Conservation (phyloP, 2,113 vertebrate species). For the Percopsis transmontana region DNA sequence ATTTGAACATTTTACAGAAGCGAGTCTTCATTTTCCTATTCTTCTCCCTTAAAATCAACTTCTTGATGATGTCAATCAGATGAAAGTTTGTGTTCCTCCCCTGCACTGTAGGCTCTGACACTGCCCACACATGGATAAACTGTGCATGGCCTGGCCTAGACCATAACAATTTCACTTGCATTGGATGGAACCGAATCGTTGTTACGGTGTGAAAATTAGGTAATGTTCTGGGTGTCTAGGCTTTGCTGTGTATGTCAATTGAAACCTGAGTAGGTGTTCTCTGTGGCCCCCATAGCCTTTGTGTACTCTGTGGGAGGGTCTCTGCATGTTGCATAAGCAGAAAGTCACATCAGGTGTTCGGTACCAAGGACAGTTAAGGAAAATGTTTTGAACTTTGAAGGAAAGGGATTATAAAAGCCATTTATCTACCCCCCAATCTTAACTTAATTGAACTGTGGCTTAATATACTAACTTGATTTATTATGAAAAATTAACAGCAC, state of each 20-base stretch:
- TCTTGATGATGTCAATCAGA: constrained; percentile 26
- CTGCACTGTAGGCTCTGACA: constrained; percentile 22
- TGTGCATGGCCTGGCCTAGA: constrained; percentile 8
- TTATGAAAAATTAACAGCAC: too few species aligned
- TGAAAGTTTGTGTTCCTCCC: constrained; percentile 8
- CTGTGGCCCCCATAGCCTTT: constrained; percentile 29
- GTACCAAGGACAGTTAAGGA: constrained; percentile 21
- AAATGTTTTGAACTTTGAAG: constrained; percentile 23
- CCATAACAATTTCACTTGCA: constrained; percentile 19
- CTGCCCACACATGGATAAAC: not conserved
- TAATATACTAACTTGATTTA: too few species aligned
- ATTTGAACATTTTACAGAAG: constrained; percentile 11
- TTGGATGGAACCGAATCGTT: not conserved
- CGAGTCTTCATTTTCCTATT: constrained; percentile 40
- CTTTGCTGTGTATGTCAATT: constrained; percentile 59
- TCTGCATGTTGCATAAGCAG: constrained; percentile 47
- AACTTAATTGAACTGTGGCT: too few species aligned
- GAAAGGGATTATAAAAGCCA: constrained; percentile 3
- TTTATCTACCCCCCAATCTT: not conserved
- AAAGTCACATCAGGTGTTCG: constrained; percentile 22
- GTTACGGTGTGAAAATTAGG: constrained; percentile 41
- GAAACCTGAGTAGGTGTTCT: constrained; percentile 58
- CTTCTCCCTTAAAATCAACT: constrained; percentile 28
- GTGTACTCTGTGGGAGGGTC: constrained; percentile 57
- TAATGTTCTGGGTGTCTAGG: constrained; percentile 32